phyloP scores from a whole-genome alignment of 1,140 invertebrate genomes.

The Cotesia vestalis region DNA sequence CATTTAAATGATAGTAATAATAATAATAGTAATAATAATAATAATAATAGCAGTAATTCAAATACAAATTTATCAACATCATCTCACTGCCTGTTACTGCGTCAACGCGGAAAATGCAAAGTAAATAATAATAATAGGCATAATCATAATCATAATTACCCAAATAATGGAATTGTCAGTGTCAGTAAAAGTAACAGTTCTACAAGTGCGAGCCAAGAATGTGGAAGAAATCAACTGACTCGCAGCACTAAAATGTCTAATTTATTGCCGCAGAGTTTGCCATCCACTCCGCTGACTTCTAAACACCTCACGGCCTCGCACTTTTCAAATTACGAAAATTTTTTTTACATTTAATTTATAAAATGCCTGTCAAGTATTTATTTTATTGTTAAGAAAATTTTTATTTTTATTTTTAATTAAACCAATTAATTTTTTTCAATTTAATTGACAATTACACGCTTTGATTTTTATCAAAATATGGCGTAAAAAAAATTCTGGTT shows the following conservation, averaged over 20 bases:
- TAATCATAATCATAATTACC: constrained; percentile 35
- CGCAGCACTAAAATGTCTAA: constrained; percentile 45
- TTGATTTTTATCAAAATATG: too few relatives aligned
- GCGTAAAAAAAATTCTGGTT: too few relatives aligned
- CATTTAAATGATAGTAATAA: constrained; percentile 34
- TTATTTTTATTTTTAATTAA: constrained; percentile 30
- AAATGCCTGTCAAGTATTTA: neutral
- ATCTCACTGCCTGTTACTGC: constrained; percentile 27
- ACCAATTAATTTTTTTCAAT: constrained; percentile 13
- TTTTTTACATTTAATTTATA: constrained; percentile 68
- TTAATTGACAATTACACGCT: neutral
- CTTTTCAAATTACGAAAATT: constrained; percentile 71
- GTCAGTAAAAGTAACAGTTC: constrained; percentile 35
- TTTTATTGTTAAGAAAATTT: neutral
- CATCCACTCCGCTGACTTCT: constrained; percentile 59
- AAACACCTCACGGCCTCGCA: constrained; percentile 60
- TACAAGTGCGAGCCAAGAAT: constrained; percentile 43
- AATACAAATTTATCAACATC: constrained; percentile 37
- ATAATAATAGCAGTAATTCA: constrained; percentile 23
- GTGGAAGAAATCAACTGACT: constrained; percentile 47
- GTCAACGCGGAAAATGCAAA: constrained; percentile 36
- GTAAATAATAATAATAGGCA: constrained; percentile 31
- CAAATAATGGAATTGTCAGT: constrained; percentile 27
- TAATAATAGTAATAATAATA: constrained; percentile 43
- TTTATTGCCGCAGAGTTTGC: constrained; percentile 57